Evolutionary conservation across 2,797 vertebrate genomes (phyloP).

Genomic region (Micromesistius poutassou): DNA sequence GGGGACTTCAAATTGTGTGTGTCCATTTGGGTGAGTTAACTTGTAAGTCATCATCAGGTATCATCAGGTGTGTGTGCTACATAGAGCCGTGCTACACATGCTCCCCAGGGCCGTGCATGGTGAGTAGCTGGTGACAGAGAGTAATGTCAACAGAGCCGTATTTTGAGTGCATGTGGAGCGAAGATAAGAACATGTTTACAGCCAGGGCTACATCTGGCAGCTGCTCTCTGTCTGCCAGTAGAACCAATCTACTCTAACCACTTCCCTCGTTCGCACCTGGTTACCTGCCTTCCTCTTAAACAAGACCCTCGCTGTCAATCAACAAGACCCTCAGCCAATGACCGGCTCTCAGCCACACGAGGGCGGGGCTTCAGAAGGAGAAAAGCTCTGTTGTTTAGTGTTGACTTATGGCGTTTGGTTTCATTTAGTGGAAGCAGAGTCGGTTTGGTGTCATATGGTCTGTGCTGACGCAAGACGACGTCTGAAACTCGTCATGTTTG

Average conservation of each 20-base stretch:
- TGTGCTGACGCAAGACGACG: too few species aligned
- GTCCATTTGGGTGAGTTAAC: neutral
- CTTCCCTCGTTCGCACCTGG: constrained; percentile 56
- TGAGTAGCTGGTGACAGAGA: constrained; percentile 44
- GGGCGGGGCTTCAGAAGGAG: neutral
- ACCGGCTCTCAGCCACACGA: neutral
- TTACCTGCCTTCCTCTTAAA: constrained; percentile 49
- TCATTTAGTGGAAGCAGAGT: too few species aligned
- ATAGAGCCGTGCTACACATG: neutral
- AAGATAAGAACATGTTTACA: constrained; percentile 68
- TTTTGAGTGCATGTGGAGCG: constrained; percentile 3
- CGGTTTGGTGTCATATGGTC: too few species aligned
- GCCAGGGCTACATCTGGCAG: constrained; percentile 41
- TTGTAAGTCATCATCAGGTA: neutral
- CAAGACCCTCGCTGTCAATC: constrained; percentile 51
- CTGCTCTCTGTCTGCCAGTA: constrained; percentile 61
- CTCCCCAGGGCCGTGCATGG: constrained; percentile 11
- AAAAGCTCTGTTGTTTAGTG: too few species aligned
- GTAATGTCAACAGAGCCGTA: constrained; percentile 52
- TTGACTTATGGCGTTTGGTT: too few species aligned
- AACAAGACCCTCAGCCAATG: constrained; percentile 40
- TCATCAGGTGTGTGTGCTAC: neutral
- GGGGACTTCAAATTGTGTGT: neutral
- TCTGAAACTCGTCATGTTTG: too few species aligned
- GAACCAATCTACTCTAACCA: constrained; percentile 65